Conservation (phyloP, 2,113 vertebrate species). For the Amia ocellicauda region DNA sequence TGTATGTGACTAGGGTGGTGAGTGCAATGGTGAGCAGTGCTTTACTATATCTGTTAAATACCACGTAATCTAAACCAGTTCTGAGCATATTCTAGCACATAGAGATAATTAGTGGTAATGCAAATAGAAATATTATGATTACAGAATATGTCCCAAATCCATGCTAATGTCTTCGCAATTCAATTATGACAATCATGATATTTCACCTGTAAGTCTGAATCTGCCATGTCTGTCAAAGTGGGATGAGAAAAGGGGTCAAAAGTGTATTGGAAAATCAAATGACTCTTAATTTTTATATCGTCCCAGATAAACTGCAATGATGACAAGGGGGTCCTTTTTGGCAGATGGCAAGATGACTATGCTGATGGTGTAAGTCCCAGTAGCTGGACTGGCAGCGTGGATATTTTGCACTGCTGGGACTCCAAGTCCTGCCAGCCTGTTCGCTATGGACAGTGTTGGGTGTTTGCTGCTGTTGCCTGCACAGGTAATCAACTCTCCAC, state of each 20-base stretch:
- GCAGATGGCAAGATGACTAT: conserved; percentile 75
- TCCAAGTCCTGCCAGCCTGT: conserved; percentile 69
- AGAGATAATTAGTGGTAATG: too few species aligned
- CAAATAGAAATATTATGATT: too few species aligned
- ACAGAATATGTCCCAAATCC: too few species aligned
- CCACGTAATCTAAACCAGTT: too few species aligned
- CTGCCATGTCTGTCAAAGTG: too few species aligned
- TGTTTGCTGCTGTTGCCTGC: conserved; percentile 90
- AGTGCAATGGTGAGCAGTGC: conserved; percentile 79
- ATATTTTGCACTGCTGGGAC: conserved; percentile 81
- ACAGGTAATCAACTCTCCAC: conserved; percentile 67
- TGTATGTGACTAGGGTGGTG: conserved; percentile 78
- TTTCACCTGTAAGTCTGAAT: too few species aligned
- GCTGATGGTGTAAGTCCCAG: conserved; percentile 76
- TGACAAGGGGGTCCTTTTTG: conserved; percentile 77
- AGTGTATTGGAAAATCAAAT: too few species aligned
- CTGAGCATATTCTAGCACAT: too few species aligned
- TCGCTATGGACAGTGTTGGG: conserved; percentile 95
- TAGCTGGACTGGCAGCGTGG: conserved; percentile 85
- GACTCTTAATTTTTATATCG: too few species aligned
- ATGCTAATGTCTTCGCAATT: too few species aligned
- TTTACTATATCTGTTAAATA: neutral
- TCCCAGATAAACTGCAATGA: conserved; percentile 87
- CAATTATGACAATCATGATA: too few species aligned
- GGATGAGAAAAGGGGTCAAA: too few species aligned